phyloP scores from a whole-genome alignment of 2,113 vertebrate genomes.

The Nothoprocta pentlandii region DNA sequence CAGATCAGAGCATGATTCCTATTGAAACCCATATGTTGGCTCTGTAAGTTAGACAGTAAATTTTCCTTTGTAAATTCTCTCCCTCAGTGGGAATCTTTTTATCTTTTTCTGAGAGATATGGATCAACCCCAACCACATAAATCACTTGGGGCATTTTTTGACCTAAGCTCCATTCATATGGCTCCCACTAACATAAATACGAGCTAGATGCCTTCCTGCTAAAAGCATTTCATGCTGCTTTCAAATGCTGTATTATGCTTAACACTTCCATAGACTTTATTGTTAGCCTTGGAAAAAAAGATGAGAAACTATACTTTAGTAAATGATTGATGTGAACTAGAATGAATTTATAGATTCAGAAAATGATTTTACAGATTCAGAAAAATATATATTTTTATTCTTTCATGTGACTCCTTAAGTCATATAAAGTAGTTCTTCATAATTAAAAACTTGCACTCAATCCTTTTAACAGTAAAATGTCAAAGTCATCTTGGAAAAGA shows the following conservation, averaged over 20 bases:
- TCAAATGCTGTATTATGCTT: fast-evolving
- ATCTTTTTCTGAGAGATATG: not conserved
- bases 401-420: not conserved
- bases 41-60: not conserved
- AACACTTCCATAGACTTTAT: not conserved
- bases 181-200: not conserved
- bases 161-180: not conserved
- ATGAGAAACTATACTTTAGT: not conserved
- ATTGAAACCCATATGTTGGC: not conserved
- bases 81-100: not conserved
- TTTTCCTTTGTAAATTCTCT: not conserved
- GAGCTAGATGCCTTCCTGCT: not conserved
- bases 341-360: not conserved
- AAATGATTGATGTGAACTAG: not conserved
- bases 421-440: not conserved
- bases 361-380: not conserved
- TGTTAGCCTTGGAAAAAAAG: not conserved
- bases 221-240: not conserved
- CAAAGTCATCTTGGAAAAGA: not conserved
- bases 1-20: not conserved
- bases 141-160: not conserved
- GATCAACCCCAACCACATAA: not conserved
- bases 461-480: not conserved
- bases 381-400: not conserved
- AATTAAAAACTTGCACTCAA: not conserved